Evolutionary conservation across 2,888 invertebrate species (phyloP).

Genomic region (Drosophila falleni): DNA sequence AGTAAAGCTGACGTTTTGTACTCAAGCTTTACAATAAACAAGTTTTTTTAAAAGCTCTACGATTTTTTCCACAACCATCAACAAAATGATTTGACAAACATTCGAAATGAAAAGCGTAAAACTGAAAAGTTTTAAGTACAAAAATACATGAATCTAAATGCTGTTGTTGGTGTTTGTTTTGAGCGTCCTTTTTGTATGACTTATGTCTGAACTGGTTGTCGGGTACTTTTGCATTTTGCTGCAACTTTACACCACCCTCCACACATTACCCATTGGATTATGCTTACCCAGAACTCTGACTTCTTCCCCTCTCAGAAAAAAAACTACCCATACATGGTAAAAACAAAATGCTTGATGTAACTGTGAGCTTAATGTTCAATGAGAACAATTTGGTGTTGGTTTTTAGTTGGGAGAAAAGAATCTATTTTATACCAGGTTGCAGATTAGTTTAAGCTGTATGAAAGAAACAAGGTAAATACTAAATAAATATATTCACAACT

Average conservation of each 20-base stretch:
- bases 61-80: constrained; percentile 50
- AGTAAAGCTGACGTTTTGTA: constrained; percentile 27
- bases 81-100: constrained; percentile 34
- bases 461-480: constrained; percentile 65
- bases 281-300: constrained; percentile 54
- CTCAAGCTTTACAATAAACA: constrained; percentile 47
- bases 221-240: constrained; percentile 66
- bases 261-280: constrained; percentile 57
- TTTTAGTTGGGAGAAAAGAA: constrained; percentile 40
- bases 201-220: constrained; percentile 16
- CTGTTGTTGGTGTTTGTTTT: constrained; percentile 58
- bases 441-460: constrained; percentile 68
- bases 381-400: constrained; percentile 71
- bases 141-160: constrained; percentile 13
- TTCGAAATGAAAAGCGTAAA: constrained; percentile 18
- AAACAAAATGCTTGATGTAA: constrained; percentile 36
- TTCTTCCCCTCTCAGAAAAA: constrained; percentile 30
- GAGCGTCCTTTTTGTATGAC: constrained; percentile 48
- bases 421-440: constrained; percentile 58
- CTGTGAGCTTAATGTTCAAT: constrained; percentile 34
- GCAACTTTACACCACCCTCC: constrained; percentile 41
- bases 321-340: constrained; percentile 39
- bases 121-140: neutral
- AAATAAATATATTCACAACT: constrained; percentile 40
- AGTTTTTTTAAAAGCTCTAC: constrained; percentile 70